Base-by-base conservation (phyloP, 2,113 vertebrate species). In the Notothenia rossii region DNA sequence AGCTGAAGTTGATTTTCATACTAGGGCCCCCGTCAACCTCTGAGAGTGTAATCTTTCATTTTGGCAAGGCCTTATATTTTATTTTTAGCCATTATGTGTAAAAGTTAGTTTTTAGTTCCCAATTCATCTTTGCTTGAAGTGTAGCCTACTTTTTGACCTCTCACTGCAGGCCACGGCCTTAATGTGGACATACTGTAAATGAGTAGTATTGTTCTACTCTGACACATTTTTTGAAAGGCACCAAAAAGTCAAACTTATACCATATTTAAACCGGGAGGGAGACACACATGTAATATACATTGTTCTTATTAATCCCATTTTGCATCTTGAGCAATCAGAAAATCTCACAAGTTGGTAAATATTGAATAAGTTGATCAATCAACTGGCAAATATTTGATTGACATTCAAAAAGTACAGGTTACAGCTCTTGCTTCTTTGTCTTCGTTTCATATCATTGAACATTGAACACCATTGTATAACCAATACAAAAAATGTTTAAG, bases 1-100 rank as follows among this genome's bases (percentile, higher is more conserved):
- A 62, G 25, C 79, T 81, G 51, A 61, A 13, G 13, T 1, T 36
- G 48, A 33, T 49, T 74, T 17, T 63, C 43, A 29, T 60, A n/a
- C 3, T 46, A 65, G 22, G n/a, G 51, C 14, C 18, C 8, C 53
- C 7, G 22, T 2, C 8, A 9, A 36, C 12, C 36, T 15, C 18
- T 11, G 46, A 48, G 12, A 58, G 48, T 15, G 40, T 40, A 58
- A 43, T 40, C 40, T 40, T 25, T 72, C 54, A 60, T 54, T 36
- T 51, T 55, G 18, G 56, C n/a, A n/a, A 36, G 1, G 2, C 10
- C 14, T 25, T 17, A 29, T 0, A 5, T 7, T 45, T 62, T 45
- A 56, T 64, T 22, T 60, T 20, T 33, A 51, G n/a, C 2, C 36
- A 22, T 48, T 49, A 40, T 40, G 36, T 40, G 36, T 40, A 40